These are phyloP conservation scores for Ciconia maguari DNA, from an alignment of 2,113 vertebrate species.

Conservation along the genomic window DNA sequence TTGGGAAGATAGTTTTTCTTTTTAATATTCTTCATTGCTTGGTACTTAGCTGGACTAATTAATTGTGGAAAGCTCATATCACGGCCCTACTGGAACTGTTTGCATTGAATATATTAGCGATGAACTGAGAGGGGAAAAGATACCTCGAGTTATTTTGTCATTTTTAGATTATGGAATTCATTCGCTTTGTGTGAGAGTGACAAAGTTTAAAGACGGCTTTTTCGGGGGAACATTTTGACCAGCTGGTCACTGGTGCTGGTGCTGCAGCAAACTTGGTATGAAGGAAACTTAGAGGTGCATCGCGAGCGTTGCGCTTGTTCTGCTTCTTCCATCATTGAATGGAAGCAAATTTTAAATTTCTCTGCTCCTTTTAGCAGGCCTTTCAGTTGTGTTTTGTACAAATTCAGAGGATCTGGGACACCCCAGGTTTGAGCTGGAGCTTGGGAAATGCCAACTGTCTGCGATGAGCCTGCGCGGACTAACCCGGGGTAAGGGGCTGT, in stretches of 20 bases:
- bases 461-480: background rate
- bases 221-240: background rate
- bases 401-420: background rate
- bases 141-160: background rate
- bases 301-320: rapidly evolving
- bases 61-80: constrained; percentile 1
- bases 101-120: background rate
- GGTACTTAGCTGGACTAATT: constrained; percentile 13
- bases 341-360: background rate
- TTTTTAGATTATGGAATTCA: background rate
- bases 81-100: background rate
- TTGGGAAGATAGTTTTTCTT: constrained; percentile 10
- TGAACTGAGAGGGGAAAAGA: background rate
- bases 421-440: background rate
- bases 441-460: background rate
- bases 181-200: background rate
- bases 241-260: background rate
- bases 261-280: background rate
- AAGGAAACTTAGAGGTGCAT: rapidly evolving
- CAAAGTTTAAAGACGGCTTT: background rate
- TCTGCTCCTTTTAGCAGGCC: background rate
- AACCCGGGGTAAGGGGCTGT: background rate
- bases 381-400: background rate
- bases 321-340: rapidly evolving
- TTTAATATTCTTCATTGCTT: constrained; percentile 10